phyloP scores from a whole-genome alignment of 2,113 vertebrate species.

The Pagrus major region DNA sequence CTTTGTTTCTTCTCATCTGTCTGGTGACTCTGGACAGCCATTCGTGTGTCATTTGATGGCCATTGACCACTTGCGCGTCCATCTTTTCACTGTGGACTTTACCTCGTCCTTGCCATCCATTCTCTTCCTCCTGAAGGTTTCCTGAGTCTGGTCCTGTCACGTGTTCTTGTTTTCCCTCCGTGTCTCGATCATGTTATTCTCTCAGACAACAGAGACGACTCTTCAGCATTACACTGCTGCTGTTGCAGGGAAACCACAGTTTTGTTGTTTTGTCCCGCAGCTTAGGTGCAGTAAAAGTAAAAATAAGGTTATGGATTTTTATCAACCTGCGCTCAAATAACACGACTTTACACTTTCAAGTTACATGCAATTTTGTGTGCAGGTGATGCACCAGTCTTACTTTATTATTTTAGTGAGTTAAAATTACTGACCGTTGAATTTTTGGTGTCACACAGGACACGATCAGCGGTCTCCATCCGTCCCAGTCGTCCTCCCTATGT shows the following conservation, averaged over 20 bases:
- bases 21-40: neutral
- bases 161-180: neutral
- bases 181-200: slow-evolving; percentile 3
- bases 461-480: no score
- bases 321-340: no score
- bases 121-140: slow-evolving; percentile 46
- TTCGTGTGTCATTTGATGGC: slow-evolving; percentile 1
- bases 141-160: slow-evolving; percentile 23
- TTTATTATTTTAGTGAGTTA: no score
- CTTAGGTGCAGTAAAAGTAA: neutral
- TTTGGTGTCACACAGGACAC: no score
- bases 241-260: slow-evolving; percentile 52
- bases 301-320: neutral
- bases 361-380: no score
- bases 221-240: slow-evolving; percentile 5
- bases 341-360: no score
- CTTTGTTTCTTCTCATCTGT: slow-evolving; percentile 30
- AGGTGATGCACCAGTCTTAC: no score
- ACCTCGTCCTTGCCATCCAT: neutral
- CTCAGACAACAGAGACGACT: slow-evolving; percentile 2
- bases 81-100: neutral
- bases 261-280: neutral
- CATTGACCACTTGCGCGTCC: slow-evolving; percentile 3
- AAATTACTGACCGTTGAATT: no score
- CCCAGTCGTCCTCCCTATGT: no score